A percentile compares a stretch with the other conserved stretches of the same genome.
Evolutionary conservation across 2,113 vertebrate genomes (phyloP).

Genomic region (Nibea albiflora): DNA sequence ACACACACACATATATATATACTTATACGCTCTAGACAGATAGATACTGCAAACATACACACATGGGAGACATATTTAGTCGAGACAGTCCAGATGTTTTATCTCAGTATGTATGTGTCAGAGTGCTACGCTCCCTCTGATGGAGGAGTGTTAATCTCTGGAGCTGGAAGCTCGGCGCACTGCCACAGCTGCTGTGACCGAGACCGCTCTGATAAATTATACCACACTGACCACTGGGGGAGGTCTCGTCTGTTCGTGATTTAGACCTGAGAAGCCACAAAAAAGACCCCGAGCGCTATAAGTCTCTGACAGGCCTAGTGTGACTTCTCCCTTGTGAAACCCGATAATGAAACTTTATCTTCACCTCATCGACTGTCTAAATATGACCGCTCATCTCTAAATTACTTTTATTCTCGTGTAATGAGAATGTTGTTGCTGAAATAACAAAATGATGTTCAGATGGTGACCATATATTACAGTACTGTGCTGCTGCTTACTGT

Average conservation of each 20-base stretch:
- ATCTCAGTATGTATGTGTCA: slow-evolving; percentile 56
- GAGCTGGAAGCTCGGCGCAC: slow-evolving; percentile 28
- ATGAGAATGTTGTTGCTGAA: slow-evolving; percentile 36
- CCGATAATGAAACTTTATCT: slow-evolving; percentile 46
- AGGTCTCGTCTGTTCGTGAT: slow-evolving; percentile 29
- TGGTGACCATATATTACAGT: slow-evolving; percentile 21
- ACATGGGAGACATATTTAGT: slow-evolving; percentile 48
- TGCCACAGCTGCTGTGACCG: slow-evolving; percentile 30
- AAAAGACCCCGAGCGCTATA: not conserved
- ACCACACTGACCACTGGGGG: not conserved
- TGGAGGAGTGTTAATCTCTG: slow-evolving; percentile 61
- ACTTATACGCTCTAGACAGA: not conserved
- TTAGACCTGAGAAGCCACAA: slow-evolving; percentile 21
- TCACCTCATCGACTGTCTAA: slow-evolving; percentile 22
- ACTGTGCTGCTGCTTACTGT: slow-evolving; percentile 10
- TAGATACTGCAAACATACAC: slow-evolving; percentile 18
- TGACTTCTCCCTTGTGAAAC: slow-evolving; percentile 37
- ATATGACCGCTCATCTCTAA: slow-evolving; percentile 18
- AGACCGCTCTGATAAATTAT: slow-evolving; percentile 45
- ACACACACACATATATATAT: not conserved
- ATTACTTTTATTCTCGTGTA: slow-evolving; percentile 17
- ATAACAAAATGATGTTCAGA: slow-evolving; percentile 5
- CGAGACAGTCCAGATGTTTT: slow-evolving; percentile 66
- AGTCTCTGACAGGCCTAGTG: slow-evolving; percentile 5
- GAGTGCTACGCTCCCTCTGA: slow-evolving; percentile 37